Evolutionary conservation across 2,888 invertebrate genomes (phyloP), one percentile per base, ranked within the genome.

Genomic region (Cyrtodaria siliqua): DNA sequence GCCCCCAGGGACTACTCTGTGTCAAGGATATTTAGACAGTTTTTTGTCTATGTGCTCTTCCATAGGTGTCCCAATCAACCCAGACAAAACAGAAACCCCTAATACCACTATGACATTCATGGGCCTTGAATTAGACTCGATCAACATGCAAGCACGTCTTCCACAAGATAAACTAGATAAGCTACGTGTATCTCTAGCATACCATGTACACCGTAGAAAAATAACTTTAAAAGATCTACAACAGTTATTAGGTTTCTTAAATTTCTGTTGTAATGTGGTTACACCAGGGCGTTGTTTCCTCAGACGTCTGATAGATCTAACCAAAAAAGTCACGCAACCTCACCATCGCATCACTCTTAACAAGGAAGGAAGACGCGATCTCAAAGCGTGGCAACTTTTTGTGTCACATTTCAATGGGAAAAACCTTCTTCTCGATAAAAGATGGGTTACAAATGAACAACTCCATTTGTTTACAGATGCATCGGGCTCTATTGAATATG

Each of bases 371-470:
- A 23, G 68, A 6, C 9, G 18, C 24, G 72, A 80, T 33, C 2
- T 80, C 0, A 1, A 18, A 6, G 74, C 74, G 16, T 79, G 74
- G 74, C 12, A 23, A 12, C 12, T 70, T 14, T 74, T 79, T 38
- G 20, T 67, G 26, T 26, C 50, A 1, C 62, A 74, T 70, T 79
- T 79, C 53, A 79, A 79, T 71, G 79, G 71, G 9, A 50, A 55
- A 47, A 55, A 33, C 2, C 26, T 79, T 4, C 38, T 79, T 2
- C 33, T 49, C n/a, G 24, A 70, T 2, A 18, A 66, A 40, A 20
- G 50, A 14, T 76, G 75, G 75, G 18, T 60, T 6, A 18, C 66
- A 0, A 24, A 24, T 26, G 20, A 49, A 0, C 23, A n/a, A 0
- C 27, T n/a, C n/a, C n/a, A n/a, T n/a, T n/a, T 75, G 14, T 40